A percentile compares a stretch with the other conserved stretches of the same genome.
Conservation (phyloP, 2,888 invertebrate species). For the Tachystola acroxantha region DNA sequence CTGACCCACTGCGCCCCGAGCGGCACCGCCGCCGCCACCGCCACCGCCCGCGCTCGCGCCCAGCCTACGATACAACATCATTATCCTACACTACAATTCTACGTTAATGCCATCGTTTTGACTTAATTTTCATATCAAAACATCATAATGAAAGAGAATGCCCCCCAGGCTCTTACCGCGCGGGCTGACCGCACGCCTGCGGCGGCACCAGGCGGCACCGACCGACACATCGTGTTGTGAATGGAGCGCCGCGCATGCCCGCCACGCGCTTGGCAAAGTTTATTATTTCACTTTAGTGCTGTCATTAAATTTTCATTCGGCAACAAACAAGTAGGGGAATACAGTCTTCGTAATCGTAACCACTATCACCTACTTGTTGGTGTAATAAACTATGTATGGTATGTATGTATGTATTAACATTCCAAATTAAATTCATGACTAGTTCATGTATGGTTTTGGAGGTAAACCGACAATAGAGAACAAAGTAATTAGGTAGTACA, state of each 20-base stretch:
- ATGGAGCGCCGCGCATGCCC: constrained; percentile 47
- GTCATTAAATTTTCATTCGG: constrained; percentile 18
- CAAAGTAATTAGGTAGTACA: too few relatives aligned
- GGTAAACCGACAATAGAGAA: too few relatives aligned
- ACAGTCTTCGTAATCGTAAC: not conserved
- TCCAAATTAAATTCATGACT: too few relatives aligned
- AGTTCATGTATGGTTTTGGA: too few relatives aligned
- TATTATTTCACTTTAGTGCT: constrained; percentile 26
- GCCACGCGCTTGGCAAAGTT: constrained; percentile 27
- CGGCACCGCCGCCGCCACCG: constrained; percentile 25
- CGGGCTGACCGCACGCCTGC: not conserved
- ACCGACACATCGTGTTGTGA: constrained; percentile 36
- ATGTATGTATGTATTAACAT: too few relatives aligned
- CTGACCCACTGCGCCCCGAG: constrained; percentile 67
- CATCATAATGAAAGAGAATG: not conserved
- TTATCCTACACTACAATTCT: too few relatives aligned
- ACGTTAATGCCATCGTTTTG: not conserved
- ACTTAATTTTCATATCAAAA: too few relatives aligned
- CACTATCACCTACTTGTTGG: too few relatives aligned
- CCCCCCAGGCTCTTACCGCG: not conserved
- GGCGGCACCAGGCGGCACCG: not conserved
- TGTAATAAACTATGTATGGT: too few relatives aligned
- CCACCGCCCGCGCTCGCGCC: constrained; percentile 17
- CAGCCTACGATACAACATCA: constrained; percentile 7
- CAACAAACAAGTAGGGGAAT: not conserved